phyloP scores from a whole-genome alignment of 1,140 invertebrate genomes.

The Brevipalpus yothersi region DNA sequence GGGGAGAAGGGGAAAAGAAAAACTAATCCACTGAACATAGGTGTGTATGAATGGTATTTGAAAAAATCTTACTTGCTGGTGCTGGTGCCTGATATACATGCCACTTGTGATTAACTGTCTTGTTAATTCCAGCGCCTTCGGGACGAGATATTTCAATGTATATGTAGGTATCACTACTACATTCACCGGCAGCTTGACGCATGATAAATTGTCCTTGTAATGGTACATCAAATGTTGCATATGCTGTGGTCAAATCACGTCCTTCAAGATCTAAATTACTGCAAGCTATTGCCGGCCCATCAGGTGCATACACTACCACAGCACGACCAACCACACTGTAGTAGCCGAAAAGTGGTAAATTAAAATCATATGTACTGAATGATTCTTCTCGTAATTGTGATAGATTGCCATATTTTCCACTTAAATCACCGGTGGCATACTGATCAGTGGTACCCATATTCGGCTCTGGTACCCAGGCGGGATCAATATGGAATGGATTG shows the following conservation, averaged over 20 bases:
- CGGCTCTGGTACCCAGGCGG: conserved; percentile 14
- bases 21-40: not conserved
- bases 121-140: conserved; percentile 20
- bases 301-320: conserved; percentile 39
- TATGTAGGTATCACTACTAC: conserved; percentile 47
- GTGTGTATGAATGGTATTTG: not conserved
- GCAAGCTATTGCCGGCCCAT: conserved; percentile 23
- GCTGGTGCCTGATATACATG: conserved; percentile 28
- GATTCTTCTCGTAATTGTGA: not conserved
- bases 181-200: conserved; percentile 45
- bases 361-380: conserved; percentile 10
- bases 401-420: conserved; percentile 41
- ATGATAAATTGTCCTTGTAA: conserved; percentile 66
- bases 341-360: conserved; percentile 49
- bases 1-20: not conserved
- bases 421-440: conserved; percentile 63
- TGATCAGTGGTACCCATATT: conserved; percentile 44
- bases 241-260: conserved; percentile 17
- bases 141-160: conserved; percentile 18
- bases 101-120: conserved; percentile 41
- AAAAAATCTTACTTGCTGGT: too few species aligned
- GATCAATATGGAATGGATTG: conserved; percentile 24
- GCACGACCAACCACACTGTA: conserved; percentile 53
- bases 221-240: conserved; percentile 38
- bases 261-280: conserved; percentile 22